Percentiles rank a stretch among this genome's conserved stretches.
Evolutionary conservation across 92 coral and sea anemone genomes (phyloP).

Genomic region (Scolanthus callimorphus): DNA sequence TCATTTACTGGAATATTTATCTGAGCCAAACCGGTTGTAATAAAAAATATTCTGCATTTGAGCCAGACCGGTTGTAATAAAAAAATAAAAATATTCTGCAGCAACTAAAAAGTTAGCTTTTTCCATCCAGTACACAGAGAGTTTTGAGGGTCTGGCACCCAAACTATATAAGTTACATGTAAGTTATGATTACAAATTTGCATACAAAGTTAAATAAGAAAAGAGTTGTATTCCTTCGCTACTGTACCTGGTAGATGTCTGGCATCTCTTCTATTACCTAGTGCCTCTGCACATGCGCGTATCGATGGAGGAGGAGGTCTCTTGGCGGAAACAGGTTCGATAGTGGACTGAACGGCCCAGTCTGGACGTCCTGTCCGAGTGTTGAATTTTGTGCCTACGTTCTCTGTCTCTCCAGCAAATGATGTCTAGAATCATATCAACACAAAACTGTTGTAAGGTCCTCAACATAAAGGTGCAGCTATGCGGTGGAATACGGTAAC

Average conservation of each 20-base stretch:
- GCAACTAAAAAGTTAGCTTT: no score
- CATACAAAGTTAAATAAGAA: not conserved
- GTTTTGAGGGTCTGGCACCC: no score
- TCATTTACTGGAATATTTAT: no score
- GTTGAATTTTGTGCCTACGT: slow-evolving; percentile 60
- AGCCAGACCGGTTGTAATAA: no score
- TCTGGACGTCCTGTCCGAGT: slow-evolving; percentile 71
- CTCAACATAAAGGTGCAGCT: no score
- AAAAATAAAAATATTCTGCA: no score
- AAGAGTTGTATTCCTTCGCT: not conserved
- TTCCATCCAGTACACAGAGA: no score
- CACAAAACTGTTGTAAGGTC: not conserved
- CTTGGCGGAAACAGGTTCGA: slow-evolving; percentile 52
- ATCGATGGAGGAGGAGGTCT: slow-evolving; percentile 73
- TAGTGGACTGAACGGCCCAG: slow-evolving; percentile 79
- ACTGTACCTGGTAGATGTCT: slow-evolving; percentile 59
- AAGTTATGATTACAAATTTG: not conserved
- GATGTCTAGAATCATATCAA: slow-evolving; percentile 35
- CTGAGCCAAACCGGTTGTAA: no score
- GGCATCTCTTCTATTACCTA: slow-evolving; percentile 51
- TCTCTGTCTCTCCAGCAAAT: slow-evolving; percentile 70
- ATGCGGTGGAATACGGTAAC: no score
- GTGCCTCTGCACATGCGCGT: slow-evolving; percentile 43
- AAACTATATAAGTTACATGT: no score
- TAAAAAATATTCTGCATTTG: no score